These are phyloP conservation scores for Macrophya alboannulata DNA, from an alignment of 2,888 invertebrate species.

Conservation along the genomic window DNA sequence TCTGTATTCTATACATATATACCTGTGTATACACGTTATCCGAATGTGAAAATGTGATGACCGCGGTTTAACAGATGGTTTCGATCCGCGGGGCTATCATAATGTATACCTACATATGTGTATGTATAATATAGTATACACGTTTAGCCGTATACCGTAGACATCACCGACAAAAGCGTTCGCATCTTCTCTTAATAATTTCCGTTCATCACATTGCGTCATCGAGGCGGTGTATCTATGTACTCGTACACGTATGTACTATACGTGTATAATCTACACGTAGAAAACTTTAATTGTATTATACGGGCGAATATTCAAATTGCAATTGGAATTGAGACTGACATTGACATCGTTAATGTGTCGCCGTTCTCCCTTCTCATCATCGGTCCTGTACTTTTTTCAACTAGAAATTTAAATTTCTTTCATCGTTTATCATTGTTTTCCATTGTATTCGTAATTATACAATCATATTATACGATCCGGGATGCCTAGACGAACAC, in stretches of 20 bases:
- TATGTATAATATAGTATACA: too few species aligned
- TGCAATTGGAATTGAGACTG: slow-evolving; percentile 4
- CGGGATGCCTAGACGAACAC: neutral
- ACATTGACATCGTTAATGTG: neutral
- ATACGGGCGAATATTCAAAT: slow-evolving; percentile 20
- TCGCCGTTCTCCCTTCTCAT: neutral
- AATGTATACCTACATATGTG: too few species aligned
- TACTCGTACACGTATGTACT: too few species aligned
- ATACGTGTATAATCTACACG: neutral
- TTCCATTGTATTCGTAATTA: neutral
- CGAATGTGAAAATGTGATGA: too few species aligned
- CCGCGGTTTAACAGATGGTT: slow-evolving; percentile 11
- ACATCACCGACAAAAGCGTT: neutral
- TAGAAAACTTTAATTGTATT: slow-evolving; percentile 14
- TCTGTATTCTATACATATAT: neutral
- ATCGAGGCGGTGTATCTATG: slow-evolving; percentile 25
- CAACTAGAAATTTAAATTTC: neutral
- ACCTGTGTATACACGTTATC: neutral
- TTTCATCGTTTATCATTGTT: neutral
- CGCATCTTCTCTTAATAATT: slow-evolving; percentile 3
- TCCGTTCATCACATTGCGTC: slow-evolving; percentile 15
- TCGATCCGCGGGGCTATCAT: neutral
- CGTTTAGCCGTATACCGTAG: slow-evolving; percentile 2
- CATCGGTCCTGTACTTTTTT: neutral
- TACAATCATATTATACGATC: neutral